phyloP scores from a whole-genome alignment of 2,888 invertebrate genomes.

The Tipula helvola region DNA sequence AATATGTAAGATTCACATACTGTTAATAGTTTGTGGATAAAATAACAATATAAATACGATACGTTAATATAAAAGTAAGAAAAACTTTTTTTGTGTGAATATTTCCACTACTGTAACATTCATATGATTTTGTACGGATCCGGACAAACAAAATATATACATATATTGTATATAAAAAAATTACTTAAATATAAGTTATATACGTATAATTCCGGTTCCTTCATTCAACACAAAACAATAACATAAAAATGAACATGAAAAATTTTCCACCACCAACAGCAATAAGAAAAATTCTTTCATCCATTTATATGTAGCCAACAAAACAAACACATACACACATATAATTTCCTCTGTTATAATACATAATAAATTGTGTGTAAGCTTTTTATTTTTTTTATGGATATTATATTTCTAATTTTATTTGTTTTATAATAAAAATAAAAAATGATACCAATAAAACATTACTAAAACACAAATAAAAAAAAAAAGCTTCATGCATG shows the following conservation, averaged over 20 bases:
- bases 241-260: background rate
- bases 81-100: background rate
- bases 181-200: background rate
- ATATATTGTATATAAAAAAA: background rate
- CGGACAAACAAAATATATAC: background rate
- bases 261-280: background rate
- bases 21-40: background rate
- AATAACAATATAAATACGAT: background rate
- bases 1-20: background rate
- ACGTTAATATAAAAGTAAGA: background rate
- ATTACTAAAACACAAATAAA: background rate
- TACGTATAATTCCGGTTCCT: background rate
- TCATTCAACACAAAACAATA: background rate
- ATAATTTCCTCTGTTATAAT: background rate
- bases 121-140: background rate
- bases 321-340: background rate
- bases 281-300: background rate
- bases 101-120: background rate
- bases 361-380: conserved; percentile 4
- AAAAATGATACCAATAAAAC: background rate
- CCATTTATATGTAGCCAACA: background rate
- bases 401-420: background rate
- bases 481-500: background rate
- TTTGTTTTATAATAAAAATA: background rate
- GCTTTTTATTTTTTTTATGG: background rate